Evolutionary conservation across 2,113 vertebrate genomes (phyloP).

Genomic region (Cyprinodon brontotheroides): DNA sequence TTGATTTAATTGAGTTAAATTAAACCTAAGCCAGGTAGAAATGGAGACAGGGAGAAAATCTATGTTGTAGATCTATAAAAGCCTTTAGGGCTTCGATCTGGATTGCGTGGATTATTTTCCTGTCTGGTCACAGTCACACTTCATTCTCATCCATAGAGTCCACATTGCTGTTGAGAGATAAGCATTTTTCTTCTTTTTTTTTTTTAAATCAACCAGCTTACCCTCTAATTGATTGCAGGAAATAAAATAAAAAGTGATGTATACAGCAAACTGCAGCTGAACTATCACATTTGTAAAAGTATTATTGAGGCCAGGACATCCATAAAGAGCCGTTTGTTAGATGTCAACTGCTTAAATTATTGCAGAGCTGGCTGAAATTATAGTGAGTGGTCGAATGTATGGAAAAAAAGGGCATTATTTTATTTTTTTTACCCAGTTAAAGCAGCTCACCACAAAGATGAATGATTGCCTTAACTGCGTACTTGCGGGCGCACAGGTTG

Average conservation of each 20-base stretch:
- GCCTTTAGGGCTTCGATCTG: constrained; percentile 81
- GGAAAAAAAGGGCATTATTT: constrained; percentile 50
- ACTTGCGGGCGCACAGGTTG: constrained; percentile 69
- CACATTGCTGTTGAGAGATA: too few species aligned
- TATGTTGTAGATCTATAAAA: constrained; percentile 81
- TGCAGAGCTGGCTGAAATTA: constrained; percentile 57
- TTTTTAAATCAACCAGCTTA: constrained; percentile 4
- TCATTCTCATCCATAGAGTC: constrained; percentile 54
- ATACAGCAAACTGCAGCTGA: constrained; percentile 13
- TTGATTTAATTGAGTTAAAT: constrained; percentile 83
- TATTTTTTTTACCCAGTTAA: constrained; percentile 49
- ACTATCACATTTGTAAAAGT: constrained; percentile 56
- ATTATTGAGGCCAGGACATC: constrained; percentile 50
- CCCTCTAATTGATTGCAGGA: constrained; percentile 30
- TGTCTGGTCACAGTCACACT: constrained; percentile 76
- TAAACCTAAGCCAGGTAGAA: constrained; percentile 80
- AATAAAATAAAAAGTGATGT: constrained; percentile 16
- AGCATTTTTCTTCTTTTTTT: too few species aligned
- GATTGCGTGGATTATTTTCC: constrained; percentile 81
- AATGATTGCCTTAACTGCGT: constrained; percentile 73
- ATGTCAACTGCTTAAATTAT: constrained; percentile 71
- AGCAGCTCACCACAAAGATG: constrained; percentile 70
- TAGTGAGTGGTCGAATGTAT: constrained; percentile 70
- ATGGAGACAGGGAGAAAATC: constrained; percentile 78
- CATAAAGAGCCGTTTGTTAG: constrained; percentile 67